Evolutionary conservation across 2,797 vertebrate genomes (phyloP), one percentile per base, ranked within the genome.

Genomic region (Delichon dasypus): DNA sequence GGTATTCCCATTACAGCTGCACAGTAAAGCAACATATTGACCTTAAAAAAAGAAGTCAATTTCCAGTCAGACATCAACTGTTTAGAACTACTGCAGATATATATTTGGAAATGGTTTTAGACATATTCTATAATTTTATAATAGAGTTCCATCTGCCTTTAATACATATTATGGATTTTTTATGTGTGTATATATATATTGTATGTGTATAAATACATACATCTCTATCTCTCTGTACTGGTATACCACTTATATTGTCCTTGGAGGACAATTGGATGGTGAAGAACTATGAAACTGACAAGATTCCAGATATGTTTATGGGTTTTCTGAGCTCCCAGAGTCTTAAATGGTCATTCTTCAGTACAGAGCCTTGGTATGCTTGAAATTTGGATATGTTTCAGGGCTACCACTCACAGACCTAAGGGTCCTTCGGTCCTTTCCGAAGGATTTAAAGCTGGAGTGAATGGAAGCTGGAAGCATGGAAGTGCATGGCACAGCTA

Each of bases 41-140:
- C 38, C 44, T 93, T 66, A 87, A 94, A 91, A 88, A 78, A 58
- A 68, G 57, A 73, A 95, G 84, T 95, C 97, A 91, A 95, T 96
- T 96, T 90, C 93, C 94, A 92, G 94, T 97, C 97, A 97, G 97
- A 92, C 81, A 96, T 97, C 78, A 97, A 77, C 58, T 50, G 34
- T 57, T 95, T 80, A 85, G 80, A 95, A 95, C 76, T 85, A 78
- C 76, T 94, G 40, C 85, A 92, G 42, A 91, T 93, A 91, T 89
- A 85, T 96, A 96, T 92, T 50, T 95, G 83, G 13, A 70, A 94
- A 82, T 94, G 50, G 40, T 47, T 95, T 91, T 79, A 87, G 60
- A 85, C 91, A 94, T 76, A 90, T 78, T 95, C 77, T 92, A 83
- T 29, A 11, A 11, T 6, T 34, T 27, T 51, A 17, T 65, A 21